Conservation (phyloP, 2,888 invertebrate species). For the Lingula anatina region DNA sequence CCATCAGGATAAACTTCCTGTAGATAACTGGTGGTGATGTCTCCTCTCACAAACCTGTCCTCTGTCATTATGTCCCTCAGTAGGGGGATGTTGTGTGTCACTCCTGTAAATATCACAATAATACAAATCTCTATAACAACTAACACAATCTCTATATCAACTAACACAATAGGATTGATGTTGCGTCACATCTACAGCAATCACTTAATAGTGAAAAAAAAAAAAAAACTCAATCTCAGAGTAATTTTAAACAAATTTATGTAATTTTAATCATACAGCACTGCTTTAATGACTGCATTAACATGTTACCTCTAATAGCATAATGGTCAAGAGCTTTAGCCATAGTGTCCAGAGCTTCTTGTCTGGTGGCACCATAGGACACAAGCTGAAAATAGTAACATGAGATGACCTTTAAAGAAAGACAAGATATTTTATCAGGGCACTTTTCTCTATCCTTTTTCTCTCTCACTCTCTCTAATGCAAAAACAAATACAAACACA, state of each 20-base stretch:
- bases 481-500: not conserved
- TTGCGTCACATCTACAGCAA: not conserved
- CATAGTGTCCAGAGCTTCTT: conserved; percentile 58
- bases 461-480: no score
- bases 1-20: conserved; percentile 61
- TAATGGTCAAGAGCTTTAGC: conserved; percentile 61
- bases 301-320: conserved; percentile 58
- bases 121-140: not conserved
- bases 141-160: no score
- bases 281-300: no score
- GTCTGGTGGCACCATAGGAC: conserved; percentile 59
- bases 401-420: no score
- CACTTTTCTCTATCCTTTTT: no score
- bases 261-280: not conserved
- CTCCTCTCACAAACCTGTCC: conserved; percentile 57
- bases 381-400: conserved; percentile 54
- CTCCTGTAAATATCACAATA: conserved; percentile 45
- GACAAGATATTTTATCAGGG: no score
- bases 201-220: not conserved
- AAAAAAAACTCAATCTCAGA: not conserved
- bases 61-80: conserved; percentile 62
- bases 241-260: not conserved
- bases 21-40: conserved; percentile 63
- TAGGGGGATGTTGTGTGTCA: conserved; percentile 64
- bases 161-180: not conserved